phyloP scores from a whole-genome alignment of 2,888 invertebrate species.

The Suillia variegata region DNA sequence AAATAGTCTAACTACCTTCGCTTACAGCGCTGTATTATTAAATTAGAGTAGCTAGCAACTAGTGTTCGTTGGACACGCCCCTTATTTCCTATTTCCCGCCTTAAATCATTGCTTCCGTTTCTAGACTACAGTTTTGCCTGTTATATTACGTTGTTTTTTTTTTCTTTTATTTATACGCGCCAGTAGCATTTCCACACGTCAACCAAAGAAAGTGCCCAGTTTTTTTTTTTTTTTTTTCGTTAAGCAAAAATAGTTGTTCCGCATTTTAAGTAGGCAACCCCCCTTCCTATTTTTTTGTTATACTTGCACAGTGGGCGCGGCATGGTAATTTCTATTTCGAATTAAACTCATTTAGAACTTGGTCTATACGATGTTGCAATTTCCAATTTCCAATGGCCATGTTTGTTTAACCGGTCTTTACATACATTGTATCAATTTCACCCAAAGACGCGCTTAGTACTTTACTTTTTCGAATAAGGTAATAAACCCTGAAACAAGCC shows the following conservation, averaged over 20 bases:
- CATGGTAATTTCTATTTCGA: no score
- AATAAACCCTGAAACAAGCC: slow-evolving; percentile 4
- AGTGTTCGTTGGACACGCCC: neutral
- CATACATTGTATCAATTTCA: slow-evolving; percentile 3
- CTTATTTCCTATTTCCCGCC: neutral
- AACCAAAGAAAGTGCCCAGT: no score
- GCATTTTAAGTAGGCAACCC: no score
- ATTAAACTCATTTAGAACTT: neutral
- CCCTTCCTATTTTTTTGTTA: no score
- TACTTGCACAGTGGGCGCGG: no score
- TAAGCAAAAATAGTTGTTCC: no score
- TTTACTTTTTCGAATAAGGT: slow-evolving; percentile 3
- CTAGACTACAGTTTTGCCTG: neutral
- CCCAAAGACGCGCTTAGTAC: no score
- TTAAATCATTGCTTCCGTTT: neutral
- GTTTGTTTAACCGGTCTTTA: neutral
- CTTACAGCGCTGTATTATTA: neutral
- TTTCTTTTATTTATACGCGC: no score
- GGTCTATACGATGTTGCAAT: neutral
- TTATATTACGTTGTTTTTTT: neutral
- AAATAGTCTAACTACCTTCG: neutral
- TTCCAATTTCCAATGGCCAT: neutral
- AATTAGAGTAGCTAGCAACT: neutral
- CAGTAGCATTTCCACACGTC: no score
- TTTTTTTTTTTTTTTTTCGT: no score